These are phyloP conservation scores for Corythaeola cristata DNA, from an alignment of 2,113 vertebrate genomes.

Conservation along the genomic window DNA sequence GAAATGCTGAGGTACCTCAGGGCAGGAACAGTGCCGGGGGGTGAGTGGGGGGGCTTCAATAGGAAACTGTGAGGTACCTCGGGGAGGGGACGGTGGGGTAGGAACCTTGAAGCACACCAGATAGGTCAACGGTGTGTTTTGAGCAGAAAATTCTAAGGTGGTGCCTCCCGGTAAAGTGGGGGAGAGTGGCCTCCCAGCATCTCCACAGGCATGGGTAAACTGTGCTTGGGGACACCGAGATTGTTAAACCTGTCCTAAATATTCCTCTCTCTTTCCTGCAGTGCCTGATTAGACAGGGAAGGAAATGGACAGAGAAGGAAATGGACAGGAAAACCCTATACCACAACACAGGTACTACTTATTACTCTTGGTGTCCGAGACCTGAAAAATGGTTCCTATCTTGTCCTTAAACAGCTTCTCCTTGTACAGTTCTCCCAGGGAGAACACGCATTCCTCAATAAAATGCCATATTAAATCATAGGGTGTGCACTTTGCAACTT, in stretches of 20 bases:
- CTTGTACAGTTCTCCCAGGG: neutral
- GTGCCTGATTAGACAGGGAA: neutral
- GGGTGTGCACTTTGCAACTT: neutral
- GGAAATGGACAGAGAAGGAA: neutral
- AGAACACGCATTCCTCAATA: neutral
- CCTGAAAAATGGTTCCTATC: neutral
- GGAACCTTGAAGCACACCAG: neutral
- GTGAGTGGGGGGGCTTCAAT: rapidly evolving
- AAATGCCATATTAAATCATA: neutral
- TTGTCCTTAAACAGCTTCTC: neutral
- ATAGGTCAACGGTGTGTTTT: neutral
- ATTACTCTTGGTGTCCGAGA: neutral
- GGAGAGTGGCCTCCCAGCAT: neutral
- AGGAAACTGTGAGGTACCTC: neutral
- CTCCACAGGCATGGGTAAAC: neutral
- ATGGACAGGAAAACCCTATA: neutral
- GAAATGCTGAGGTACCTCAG: neutral
- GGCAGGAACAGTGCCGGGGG: neutral
- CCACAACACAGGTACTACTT: neutral
- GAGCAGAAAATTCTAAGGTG: neutral
- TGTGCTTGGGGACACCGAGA: neutral
- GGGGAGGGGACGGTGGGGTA: too few relatives aligned
- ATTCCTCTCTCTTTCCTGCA: neutral
- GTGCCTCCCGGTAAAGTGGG: rapidly evolving
- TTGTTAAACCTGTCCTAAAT: neutral